These are phyloP conservation scores for Eupithecia abbreviata DNA, from an alignment of 2,888 invertebrate genomes.

Conservation along the genomic window DNA sequence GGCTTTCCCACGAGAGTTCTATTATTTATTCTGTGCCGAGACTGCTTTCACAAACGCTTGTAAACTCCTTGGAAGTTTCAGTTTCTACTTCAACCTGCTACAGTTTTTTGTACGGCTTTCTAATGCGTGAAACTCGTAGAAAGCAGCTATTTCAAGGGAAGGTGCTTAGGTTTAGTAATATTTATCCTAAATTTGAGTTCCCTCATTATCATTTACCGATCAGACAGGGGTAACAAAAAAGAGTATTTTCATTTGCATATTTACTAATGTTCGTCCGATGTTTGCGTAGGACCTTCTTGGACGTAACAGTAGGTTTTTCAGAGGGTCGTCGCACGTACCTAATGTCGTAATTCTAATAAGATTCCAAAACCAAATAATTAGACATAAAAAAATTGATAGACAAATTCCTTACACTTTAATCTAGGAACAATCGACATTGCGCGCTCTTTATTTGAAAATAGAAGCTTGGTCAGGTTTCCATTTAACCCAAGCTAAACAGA, in stretches of 20 bases:
- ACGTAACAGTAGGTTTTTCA: background rate
- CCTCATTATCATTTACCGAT: background rate
- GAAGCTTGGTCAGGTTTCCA: background rate
- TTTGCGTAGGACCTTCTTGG: background rate
- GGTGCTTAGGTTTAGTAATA: background rate
- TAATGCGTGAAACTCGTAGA: background rate
- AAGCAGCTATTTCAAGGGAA: background rate
- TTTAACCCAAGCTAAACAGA: background rate
- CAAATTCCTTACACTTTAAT: background rate
- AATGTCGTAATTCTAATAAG: background rate
- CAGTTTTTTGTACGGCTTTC: background rate
- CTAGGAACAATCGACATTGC: background rate
- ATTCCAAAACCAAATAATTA: background rate
- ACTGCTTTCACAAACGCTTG: conserved; percentile 3
- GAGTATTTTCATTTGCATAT: background rate
- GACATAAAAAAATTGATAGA: background rate
- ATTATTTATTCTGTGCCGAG: conserved; percentile 13
- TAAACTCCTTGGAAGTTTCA: conserved; percentile 1
- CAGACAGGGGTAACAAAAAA: background rate
- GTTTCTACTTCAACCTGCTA: background rate
- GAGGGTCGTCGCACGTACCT: background rate
- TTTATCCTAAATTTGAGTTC: background rate
- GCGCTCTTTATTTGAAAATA: background rate
- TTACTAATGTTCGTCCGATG: background rate
- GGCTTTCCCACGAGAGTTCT: conserved; percentile 45